Percentiles rank a stretch among this genome's conserved stretches.
Evolutionary conservation across 2,797 vertebrate genomes (phyloP).

Genomic region (Gadopsis marmoratus): DNA sequence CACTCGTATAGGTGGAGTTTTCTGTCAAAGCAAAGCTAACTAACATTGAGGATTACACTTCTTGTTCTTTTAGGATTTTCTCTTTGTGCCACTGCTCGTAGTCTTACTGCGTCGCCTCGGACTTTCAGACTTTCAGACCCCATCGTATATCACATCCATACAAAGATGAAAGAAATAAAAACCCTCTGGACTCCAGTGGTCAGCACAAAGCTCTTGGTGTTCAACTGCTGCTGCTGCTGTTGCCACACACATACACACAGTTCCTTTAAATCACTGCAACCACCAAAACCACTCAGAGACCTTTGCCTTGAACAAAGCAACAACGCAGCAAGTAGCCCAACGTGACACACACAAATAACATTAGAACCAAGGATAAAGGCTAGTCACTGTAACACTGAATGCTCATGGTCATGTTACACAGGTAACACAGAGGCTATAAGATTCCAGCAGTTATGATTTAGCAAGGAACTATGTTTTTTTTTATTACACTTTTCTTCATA

Average conservation of each 20-base stretch:
- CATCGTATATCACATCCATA: conserved; percentile 48
- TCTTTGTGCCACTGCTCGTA: conserved; percentile 17
- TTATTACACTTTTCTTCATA: conserved; percentile 4
- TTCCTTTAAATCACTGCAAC: conserved; percentile 69
- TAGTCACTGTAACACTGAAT: background rate
- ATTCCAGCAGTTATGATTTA: conserved; percentile 5
- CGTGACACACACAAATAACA: conserved; percentile 61
- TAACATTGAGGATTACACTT: conserved; percentile 21
- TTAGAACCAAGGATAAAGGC: conserved; percentile 41
- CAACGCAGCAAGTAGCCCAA: conserved; percentile 58
- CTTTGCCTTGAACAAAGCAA: conserved; percentile 73
- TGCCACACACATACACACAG: conserved; percentile 33
- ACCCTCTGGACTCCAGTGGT: conserved; percentile 42
- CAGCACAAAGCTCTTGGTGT: conserved; percentile 63
- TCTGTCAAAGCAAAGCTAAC: conserved; percentile 9
- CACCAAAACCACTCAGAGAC: conserved; percentile 58
- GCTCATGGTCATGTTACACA: conserved; percentile 42
- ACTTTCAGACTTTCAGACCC: conserved; percentile 16
- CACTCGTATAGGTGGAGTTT: background rate
- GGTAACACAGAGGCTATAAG: background rate
- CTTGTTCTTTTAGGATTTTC: conserved; percentile 8
- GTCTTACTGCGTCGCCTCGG: conserved; percentile 24
- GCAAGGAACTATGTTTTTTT: background rate
- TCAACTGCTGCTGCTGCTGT: conserved; percentile 38
- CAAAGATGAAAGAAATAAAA: conserved; percentile 48